A percentile compares a stretch with the other conserved stretches of the same genome.
phyloP scores from a whole-genome alignment of 2,888 invertebrate species.

The Mycalesis mineus region DNA sequence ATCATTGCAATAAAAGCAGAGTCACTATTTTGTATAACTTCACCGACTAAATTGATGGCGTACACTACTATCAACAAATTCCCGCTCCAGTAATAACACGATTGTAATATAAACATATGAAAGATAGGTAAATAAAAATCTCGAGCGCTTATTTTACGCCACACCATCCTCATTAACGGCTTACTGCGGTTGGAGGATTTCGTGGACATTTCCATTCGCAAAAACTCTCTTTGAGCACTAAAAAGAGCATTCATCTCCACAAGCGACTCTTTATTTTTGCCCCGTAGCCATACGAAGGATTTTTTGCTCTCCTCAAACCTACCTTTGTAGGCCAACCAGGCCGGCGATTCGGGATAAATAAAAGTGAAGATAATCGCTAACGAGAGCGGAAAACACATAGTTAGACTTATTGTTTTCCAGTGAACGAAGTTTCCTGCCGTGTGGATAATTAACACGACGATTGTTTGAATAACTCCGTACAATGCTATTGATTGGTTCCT shows the following conservation, averaged over 20 bases:
- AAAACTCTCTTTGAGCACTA: slow-evolving; percentile 25
- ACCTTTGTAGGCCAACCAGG: slow-evolving; percentile 32
- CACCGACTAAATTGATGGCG: slow-evolving; percentile 20
- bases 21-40: slow-evolving; percentile 19
- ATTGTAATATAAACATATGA: slow-evolving; percentile 21
- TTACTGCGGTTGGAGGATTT: slow-evolving; percentile 12
- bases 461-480: slow-evolving; percentile 28
- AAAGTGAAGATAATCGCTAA: slow-evolving; percentile 21
- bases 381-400: slow-evolving; percentile 23
- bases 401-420: slow-evolving; percentile 30
- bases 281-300: slow-evolving; percentile 28
- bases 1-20: slow-evolving; percentile 24
- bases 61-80: slow-evolving; percentile 22
- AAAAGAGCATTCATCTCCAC: slow-evolving; percentile 29
- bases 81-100: slow-evolving; percentile 25
- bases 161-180: slow-evolving; percentile 17
- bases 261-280: slow-evolving; percentile 23
- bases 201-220: slow-evolving; percentile 14
- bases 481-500: slow-evolving; percentile 30
- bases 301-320: slow-evolving; percentile 31
- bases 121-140: slow-evolving; percentile 24
- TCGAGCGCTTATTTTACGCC: slow-evolving; percentile 13
- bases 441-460: slow-evolving; percentile 32
- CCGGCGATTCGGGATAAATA: slow-evolving; percentile 34
- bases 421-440: slow-evolving; percentile 29